Percentiles rank a stretch among this genome's conserved stretches.
These are phyloP conservation scores for Lasioglossum leucozonium DNA, from an alignment of 2,888 invertebrate species.

Conservation along the genomic window DNA sequence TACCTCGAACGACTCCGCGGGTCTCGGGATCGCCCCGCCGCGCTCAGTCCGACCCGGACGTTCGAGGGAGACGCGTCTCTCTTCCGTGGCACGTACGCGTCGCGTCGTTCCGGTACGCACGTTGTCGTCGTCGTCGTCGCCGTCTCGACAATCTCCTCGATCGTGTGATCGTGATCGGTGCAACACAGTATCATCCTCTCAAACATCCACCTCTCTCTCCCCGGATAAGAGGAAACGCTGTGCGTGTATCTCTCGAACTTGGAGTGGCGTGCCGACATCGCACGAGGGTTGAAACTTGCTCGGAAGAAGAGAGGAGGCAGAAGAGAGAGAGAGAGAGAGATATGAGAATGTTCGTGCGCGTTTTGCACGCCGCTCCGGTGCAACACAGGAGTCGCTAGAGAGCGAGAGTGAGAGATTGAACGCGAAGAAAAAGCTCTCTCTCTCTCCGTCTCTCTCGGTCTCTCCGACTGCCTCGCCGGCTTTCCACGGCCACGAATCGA, in stretches of 20 bases:
- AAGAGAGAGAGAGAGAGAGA: conserved; percentile 8
- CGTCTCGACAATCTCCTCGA: conserved; percentile 14
- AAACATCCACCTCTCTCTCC: neutral
- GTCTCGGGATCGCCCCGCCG: conserved; percentile 73
- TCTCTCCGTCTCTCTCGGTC: conserved; percentile 63
- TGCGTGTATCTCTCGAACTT: conserved; percentile 16
- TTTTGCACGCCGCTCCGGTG: neutral
- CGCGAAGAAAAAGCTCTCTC: conserved; percentile 70
- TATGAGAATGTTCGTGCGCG: neutral
- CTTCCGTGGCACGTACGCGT: conserved; percentile 64
- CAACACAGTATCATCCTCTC: conserved; percentile 1
- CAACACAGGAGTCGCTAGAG: neutral
- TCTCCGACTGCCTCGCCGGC: conserved; percentile 70
- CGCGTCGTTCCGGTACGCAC: conserved; percentile 58
- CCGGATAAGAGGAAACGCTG: neutral
- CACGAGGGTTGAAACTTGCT: conserved; percentile 40
- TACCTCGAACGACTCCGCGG: conserved; percentile 78
- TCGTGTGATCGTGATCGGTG: conserved; percentile 9
- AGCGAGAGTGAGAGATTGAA: conserved; percentile 58
- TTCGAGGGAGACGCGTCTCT: conserved; percentile 79
- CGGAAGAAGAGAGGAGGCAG: neutral
- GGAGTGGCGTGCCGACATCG: conserved; percentile 37
- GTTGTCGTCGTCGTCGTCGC: conserved; percentile 55
- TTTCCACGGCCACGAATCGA: conserved; percentile 80
- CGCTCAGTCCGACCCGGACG: conserved; percentile 83